Percentiles rank a stretch among this genome's conserved stretches.
phyloP scores from a whole-genome alignment of 2,113 vertebrate genomes.

The Pseudorectes ferrugineus region DNA sequence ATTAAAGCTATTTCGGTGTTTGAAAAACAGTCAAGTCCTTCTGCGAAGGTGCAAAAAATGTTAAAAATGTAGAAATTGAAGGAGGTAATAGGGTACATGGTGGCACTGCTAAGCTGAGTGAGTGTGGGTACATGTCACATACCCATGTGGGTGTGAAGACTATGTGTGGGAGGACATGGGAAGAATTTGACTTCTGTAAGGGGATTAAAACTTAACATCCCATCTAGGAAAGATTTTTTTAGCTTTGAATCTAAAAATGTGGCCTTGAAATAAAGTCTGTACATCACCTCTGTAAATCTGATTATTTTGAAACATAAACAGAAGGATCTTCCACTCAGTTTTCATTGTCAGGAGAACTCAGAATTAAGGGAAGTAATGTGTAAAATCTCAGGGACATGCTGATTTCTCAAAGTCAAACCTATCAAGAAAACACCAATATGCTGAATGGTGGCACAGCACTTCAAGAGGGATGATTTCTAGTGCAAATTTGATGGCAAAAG shows the following conservation, averaged over 20 bases:
- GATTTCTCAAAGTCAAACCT: not conserved
- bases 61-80: conserved; percentile 22
- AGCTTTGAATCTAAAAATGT: not conserved
- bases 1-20: not conserved
- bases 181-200: not conserved
- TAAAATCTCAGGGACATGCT: not conserved
- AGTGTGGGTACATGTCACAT: not conserved
- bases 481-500: not conserved
- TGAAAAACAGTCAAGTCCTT: not conserved
- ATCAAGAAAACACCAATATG: not conserved
- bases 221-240: not conserved
- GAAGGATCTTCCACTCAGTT: not conserved
- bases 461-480: not conserved
- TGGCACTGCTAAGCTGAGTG: not conserved
- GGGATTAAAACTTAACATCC: not conserved
- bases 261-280: not conserved
- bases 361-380: not conserved
- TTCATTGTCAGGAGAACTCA: not conserved
- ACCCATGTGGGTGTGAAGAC: not conserved
- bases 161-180: not conserved
- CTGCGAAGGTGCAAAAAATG: conserved; percentile 5
- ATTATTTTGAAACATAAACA: not conserved
- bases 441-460: not conserved
- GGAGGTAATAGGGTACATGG: not conserved
- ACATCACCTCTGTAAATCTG: not conserved